Evolutionary conservation across 2,797 vertebrate genomes (phyloP), one percentile per base, ranked within the genome.

Genomic region (Gallinago stenura): DNA sequence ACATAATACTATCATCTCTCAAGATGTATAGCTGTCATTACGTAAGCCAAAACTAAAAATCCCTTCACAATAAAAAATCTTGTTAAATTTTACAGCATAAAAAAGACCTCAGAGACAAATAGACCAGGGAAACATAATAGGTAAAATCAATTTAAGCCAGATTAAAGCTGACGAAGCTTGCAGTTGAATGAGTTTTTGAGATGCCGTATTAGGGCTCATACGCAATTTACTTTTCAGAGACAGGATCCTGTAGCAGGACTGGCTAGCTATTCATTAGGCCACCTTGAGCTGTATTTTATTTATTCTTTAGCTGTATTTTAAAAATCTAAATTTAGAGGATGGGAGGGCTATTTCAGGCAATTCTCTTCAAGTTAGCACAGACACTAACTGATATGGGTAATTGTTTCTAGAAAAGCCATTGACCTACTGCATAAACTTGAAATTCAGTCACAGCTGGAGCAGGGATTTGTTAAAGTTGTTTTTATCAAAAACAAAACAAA

Each of bases 151-250:
- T 76, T 11, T 68, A 82, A 84, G 13, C 9, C 50, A 82, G 33
- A 37, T 56, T 60, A 78, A 61, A 76, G 19, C 24, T 93, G 62
- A 76, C 20, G 17, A 72, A 65, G 50, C 19, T 39, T 80, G 54
- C 54, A 60, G n/a, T 19, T 89, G 72, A 90, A 75, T 80, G 69
- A 72, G 58, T 35, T 89, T 96, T 87, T 90, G 57, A 77, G 33
- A 71, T 46, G 28, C 4, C 6, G 12, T 83, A 78, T 75, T 73
- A 88, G 33, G 50, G 53, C 28, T 90, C 26, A 21, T 56, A 24
- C 7, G 18, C 28, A 86, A 70, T 94, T 94, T 90, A 51, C 62
- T 93, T 94, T 96, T 93, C 72, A 75, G 86, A 88, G 60, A 12
- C 19, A 66, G 61, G 61, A 64, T 64, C 35, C 37, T 76, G 30